A percentile compares a stretch with the other conserved stretches of the same genome.
Evolutionary conservation across 2,797 vertebrate species (phyloP).

Genomic region (Clarias platycephalus): DNA sequence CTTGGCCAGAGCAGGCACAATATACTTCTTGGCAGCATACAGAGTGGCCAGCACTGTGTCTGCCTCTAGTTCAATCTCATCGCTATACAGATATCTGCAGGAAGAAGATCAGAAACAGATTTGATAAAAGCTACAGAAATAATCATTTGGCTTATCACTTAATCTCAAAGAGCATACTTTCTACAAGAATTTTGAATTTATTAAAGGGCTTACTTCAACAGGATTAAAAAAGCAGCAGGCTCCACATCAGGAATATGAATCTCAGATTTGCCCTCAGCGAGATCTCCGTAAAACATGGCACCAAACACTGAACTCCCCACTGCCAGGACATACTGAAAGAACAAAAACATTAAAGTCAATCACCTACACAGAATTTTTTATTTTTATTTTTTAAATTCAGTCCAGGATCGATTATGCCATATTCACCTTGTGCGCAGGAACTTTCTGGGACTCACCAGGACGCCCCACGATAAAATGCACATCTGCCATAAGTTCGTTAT

Average conservation of each 20-base stretch:
- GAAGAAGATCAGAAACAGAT: conserved; percentile 6
- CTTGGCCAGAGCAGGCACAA: conserved; percentile 85
- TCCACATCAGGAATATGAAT: conserved; percentile 91
- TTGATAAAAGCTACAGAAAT: neutral
- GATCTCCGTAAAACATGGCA: conserved; percentile 89
- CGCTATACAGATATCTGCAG: conserved; percentile 85
- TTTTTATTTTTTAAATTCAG: neutral
- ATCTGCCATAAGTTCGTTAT: conserved; percentile 90
- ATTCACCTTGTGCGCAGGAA: conserved; percentile 88
- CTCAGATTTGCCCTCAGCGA: conserved; percentile 84
- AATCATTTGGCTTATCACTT: neutral
- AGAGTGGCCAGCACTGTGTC: conserved; percentile 87
- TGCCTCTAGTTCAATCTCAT: conserved; percentile 88
- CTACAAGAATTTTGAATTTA: neutral
- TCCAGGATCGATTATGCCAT: neutral
- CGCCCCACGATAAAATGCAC: conserved; percentile 87
- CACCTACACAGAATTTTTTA: neutral
- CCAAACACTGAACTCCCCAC: conserved; percentile 90
- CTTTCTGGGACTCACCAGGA: conserved; percentile 78
- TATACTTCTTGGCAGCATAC: conserved; percentile 91
- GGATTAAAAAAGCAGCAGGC: conserved; percentile 85
- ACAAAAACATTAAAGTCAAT: conserved; percentile 13
- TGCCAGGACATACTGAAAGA: conserved; percentile 83
- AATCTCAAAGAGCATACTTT: neutral
- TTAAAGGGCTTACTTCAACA: conserved; percentile 80